phyloP scores from a whole-genome alignment of 2,888 invertebrate species.

The Diaperis boleti region DNA sequence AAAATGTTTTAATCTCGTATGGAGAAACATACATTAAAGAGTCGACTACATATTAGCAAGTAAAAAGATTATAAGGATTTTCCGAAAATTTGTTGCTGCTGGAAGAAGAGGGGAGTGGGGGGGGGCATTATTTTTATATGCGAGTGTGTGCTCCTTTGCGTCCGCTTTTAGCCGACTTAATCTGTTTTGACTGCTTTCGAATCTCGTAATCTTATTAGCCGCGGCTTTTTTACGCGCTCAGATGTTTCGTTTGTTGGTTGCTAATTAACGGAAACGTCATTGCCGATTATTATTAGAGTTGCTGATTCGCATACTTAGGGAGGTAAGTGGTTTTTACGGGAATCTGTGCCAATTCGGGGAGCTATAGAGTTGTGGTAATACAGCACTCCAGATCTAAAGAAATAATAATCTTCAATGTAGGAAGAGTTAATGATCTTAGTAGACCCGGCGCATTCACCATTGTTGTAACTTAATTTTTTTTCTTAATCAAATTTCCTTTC shows the following conservation, averaged over 20 bases:
- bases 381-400: too few species aligned
- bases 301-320: too few species aligned
- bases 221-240: slow-evolving; percentile 14
- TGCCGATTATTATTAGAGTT: too few species aligned
- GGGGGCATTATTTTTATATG: slow-evolving; percentile 41
- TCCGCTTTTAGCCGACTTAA: slow-evolving; percentile 36
- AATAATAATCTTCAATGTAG: too few species aligned
- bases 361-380: too few species aligned
- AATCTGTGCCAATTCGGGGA: too few species aligned
- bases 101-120: too few species aligned
- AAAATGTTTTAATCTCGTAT: slow-evolving; percentile 62
- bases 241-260: slow-evolving; percentile 12
- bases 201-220: slow-evolving; percentile 38
- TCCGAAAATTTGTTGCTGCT: slow-evolving; percentile 52
- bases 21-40: slow-evolving; percentile 61
- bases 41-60: slow-evolving; percentile 60
- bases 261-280: slow-evolving; percentile 15
- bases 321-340: too few species aligned
- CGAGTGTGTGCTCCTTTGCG: slow-evolving; percentile 31
- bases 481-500: too few species aligned
- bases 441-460: too few species aligned
- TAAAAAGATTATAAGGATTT: slow-evolving; percentile 64
- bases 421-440: too few species aligned
- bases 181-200: slow-evolving; percentile 40
- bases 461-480: too few species aligned